Conservation (phyloP, 2,797 vertebrate genomes). For the Graptemys geographica region DNA sequence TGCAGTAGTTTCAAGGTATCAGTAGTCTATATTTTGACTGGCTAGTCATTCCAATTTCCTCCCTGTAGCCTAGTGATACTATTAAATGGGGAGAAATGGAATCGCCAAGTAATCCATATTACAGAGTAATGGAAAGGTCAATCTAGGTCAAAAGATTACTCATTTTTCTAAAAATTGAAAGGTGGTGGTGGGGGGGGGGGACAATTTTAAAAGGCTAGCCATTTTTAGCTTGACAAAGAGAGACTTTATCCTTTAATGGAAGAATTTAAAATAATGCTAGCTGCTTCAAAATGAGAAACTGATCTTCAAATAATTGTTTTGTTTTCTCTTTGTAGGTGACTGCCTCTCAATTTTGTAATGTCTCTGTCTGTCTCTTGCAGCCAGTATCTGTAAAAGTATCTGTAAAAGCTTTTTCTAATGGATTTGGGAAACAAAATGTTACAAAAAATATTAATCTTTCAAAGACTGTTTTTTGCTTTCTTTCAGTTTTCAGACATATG, state of each 20-base stretch:
- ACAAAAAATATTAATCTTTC: background rate
- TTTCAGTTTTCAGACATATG: background rate
- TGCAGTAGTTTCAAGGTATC: background rate
- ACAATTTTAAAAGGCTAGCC: background rate
- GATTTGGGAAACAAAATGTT: background rate
- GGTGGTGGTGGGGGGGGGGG: background rate
- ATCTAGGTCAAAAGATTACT: background rate
- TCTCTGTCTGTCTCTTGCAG: background rate
- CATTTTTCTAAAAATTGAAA: conserved; percentile 25
- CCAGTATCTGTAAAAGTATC: background rate
- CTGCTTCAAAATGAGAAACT: background rate
- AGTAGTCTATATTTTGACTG: background rate
- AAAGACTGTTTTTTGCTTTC: background rate
- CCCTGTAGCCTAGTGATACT: background rate
- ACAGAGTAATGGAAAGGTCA: background rate
- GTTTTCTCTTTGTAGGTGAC: conserved; percentile 2
- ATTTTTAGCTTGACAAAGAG: background rate
- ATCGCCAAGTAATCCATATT: background rate
- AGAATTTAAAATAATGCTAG: background rate
- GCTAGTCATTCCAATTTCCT: background rate
- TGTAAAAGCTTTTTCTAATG: background rate
- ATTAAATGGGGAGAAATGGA: background rate
- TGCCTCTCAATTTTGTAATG: background rate
- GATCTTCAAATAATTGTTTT: conserved; percentile 20
- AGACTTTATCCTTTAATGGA: background rate